These are phyloP conservation scores for Alauda arvensis DNA, from an alignment of 2,797 vertebrate species.

Conservation along the genomic window DNA sequence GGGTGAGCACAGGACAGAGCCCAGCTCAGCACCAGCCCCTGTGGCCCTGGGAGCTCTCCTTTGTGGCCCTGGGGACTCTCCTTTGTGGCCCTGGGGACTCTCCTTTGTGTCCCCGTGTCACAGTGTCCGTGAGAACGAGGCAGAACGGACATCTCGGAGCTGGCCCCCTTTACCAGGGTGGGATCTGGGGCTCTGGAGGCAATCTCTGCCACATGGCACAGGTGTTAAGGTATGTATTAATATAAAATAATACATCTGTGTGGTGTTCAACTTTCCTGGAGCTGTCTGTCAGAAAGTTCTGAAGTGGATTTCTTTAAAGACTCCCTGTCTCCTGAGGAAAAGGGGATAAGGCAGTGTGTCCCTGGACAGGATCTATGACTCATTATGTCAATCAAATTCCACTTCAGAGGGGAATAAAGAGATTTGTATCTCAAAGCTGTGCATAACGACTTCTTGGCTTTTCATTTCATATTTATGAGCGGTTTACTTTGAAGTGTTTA, in stretches of 20 bases:
- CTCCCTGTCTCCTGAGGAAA: conserved; percentile 78
- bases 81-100: neutral
- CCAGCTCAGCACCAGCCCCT: neutral
- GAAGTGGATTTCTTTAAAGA: conserved; percentile 82
- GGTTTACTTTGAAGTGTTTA: conserved; percentile 87
- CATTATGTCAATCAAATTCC: conserved; percentile 84
- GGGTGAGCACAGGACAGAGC: neutral
- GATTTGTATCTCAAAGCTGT: conserved; percentile 84
- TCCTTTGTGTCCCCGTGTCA: neutral
- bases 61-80: neutral
- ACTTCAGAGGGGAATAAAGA: conserved; percentile 86
- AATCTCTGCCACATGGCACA: conserved; percentile 55
- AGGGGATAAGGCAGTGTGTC: conserved; percentile 76
- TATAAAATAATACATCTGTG: conserved; percentile 67
- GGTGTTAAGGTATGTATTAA: conserved; percentile 63
- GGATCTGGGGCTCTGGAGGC: conserved; percentile 39
- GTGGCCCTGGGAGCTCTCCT: neutral
- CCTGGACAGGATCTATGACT: conserved; percentile 82
- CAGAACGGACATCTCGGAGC: neutral
- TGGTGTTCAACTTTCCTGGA: conserved; percentile 68
- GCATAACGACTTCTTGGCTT: conserved; percentile 79
- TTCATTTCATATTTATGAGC: conserved; percentile 87
- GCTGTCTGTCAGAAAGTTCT: conserved; percentile 78
- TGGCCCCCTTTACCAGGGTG: neutral
- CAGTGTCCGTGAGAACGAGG: neutral